Percentiles rank a stretch among this genome's conserved stretches.
phyloP scores from a whole-genome alignment of 1,140 invertebrate species.

The Microvelia longipes region DNA sequence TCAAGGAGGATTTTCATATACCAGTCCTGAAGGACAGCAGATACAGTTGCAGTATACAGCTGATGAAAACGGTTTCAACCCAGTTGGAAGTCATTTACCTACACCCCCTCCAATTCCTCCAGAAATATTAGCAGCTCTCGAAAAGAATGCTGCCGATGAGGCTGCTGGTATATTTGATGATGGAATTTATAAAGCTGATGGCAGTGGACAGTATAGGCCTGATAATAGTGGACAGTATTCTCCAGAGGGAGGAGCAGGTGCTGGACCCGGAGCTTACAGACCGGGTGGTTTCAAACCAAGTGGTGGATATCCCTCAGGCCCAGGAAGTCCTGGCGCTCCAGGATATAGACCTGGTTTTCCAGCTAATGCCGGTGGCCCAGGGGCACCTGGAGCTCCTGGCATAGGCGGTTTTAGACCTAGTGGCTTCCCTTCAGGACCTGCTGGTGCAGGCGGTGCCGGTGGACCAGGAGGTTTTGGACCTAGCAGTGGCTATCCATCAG shows the following conservation, averaged over 20 bases:
- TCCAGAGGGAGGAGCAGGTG: neutral
- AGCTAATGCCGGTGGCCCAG: neutral
- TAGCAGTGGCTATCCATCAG: neutral
- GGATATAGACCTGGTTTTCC: no score
- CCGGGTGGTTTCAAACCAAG: no score
- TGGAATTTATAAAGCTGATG: slow-evolving; percentile 15
- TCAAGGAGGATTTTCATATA: slow-evolving; percentile 37
- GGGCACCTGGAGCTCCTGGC: neutral
- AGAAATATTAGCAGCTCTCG: slow-evolving; percentile 28
- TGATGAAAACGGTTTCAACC: slow-evolving; percentile 47
- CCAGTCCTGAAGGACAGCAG: slow-evolving; percentile 50
- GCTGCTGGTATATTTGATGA: slow-evolving; percentile 20
- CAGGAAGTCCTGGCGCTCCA: slow-evolving; percentile 1
- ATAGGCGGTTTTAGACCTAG: neutral
- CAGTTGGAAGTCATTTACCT: slow-evolving; percentile 40
- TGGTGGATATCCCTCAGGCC: neutral
- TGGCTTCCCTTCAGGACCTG: slow-evolving; percentile 5
- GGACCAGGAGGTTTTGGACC: neutral
- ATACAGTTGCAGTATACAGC: slow-evolving; percentile 54
- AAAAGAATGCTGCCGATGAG: slow-evolving; percentile 34
- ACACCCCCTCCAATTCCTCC: slow-evolving; percentile 29
- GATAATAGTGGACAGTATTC: neutral
- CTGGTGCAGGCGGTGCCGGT: slow-evolving; percentile 14
- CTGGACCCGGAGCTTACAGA: neutral
- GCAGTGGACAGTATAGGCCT: slow-evolving; percentile 4